These are phyloP conservation scores for Mionectes olivaceus DNA, from an alignment of 2,797 vertebrate species.

Conservation along the genomic window DNA sequence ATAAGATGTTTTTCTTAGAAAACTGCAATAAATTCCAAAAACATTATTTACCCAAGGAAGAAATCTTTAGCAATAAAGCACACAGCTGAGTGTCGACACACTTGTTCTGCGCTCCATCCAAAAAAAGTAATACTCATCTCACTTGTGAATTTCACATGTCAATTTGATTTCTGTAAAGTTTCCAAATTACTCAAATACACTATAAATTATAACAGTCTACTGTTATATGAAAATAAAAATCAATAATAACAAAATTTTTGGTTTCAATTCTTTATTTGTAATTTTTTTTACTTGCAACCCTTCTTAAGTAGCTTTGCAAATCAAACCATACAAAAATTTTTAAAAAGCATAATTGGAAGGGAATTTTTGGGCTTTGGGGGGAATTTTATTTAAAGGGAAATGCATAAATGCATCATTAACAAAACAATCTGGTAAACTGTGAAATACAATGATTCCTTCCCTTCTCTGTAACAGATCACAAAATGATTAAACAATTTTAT, in stretches of 20 bases:
- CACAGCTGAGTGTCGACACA: not conserved
- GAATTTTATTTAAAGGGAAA: not conserved
- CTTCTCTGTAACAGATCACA: not conserved
- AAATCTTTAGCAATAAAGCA: not conserved
- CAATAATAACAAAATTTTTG: not conserved
- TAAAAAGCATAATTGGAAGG: not conserved
- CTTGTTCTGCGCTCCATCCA: not conserved
- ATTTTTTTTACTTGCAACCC: not conserved
- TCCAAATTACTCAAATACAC: not conserved
- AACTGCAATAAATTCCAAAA: not conserved
- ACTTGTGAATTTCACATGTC: not conserved
- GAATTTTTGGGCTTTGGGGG: not conserved
- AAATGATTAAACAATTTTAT: not conserved
- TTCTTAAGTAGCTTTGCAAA: not conserved
- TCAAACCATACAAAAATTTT: not conserved
- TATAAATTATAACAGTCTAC: not conserved
- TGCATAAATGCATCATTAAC: not conserved
- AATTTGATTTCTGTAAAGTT: not conserved
- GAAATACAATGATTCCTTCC: not conserved
- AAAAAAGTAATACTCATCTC: not conserved
- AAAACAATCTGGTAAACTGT: not conserved
- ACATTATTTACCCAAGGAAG: not conserved
- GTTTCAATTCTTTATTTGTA: not conserved
- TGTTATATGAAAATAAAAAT: not conserved
- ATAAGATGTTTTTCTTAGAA: not conserved